Evolutionary conservation across 2,888 invertebrate genomes (phyloP), one percentile per base, ranked within the genome.

Genomic region (Heliconius charithonia): DNA sequence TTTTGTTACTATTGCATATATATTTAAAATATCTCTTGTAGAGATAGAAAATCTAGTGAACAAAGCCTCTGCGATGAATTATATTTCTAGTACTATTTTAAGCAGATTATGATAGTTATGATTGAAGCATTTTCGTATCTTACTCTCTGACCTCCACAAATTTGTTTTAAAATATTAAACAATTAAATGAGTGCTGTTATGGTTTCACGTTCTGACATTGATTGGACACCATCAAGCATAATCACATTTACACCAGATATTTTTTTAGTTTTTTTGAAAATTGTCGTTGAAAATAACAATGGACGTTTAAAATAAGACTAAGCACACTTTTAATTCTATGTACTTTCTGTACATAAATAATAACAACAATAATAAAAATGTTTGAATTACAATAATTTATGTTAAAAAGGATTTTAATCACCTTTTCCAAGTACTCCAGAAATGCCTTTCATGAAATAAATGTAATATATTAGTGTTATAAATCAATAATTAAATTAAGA

Each of bases 401-500:
- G 22, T 63, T 63, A 63, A 63, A 74, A 74, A 74, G 63, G 45
- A 63, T 41, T 63, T 63, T 63, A 74, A 63, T 74, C 74, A 74
- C 74, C 74, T 74, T 74, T 63, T 74, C 74, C 41, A 74, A 27
- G 63, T 74, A 74, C 45, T 74, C 74, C 74, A 74, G 74, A 74
- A 74, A 74, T 41, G 74, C 74, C 74, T 74, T 74, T 27, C 63
- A 74, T 63, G 22, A 72, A 72, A 72, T 72, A 72, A 56, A 59
- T 1, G 56, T 59, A 72, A 59, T 10, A 59, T 59, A 72, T 59
- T 59, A 37, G 59, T 72, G 72, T 32, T 32, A 59, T 41, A 25
- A 45, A 69, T 69, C 16, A 69, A 25, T 41, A n/a, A 25, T 25
- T 41, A 45, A 27, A 27, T 13, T 63, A 63, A 12, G 63, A 27